These are phyloP conservation scores for Pygoscelis adeliae DNA, from an alignment of 2,113 vertebrate species.

Conservation along the genomic window DNA sequence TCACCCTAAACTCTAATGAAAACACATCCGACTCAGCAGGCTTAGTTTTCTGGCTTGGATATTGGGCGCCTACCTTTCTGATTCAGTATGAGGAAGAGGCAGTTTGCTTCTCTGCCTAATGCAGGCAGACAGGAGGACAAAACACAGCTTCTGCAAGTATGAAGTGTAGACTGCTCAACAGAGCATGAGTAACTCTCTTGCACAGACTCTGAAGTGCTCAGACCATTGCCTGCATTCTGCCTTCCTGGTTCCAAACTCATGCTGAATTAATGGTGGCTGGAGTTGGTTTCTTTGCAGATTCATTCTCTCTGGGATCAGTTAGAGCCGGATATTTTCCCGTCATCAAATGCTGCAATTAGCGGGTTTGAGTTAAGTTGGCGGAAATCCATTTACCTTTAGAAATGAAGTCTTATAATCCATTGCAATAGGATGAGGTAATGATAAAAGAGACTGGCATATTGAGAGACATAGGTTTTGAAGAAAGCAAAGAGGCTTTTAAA, in stretches of 20 bases:
- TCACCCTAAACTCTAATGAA: constrained; percentile 63
- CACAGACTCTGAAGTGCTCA: neutral
- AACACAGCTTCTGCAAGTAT: constrained; percentile 40
- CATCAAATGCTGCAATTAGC: neutral
- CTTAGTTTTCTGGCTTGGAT: constrained; percentile 43
- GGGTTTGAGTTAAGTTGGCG: neutral
- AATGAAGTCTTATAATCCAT: neutral
- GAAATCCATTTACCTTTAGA: neutral
- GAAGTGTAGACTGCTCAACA: constrained; percentile 2
- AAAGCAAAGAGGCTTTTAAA: neutral
- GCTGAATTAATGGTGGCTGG: neutral
- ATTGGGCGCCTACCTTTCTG: constrained; percentile 10
- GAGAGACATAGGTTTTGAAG: neutral
- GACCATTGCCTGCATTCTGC: neutral
- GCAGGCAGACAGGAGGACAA: constrained; percentile 57
- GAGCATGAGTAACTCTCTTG: neutral
- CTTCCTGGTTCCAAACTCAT: neutral
- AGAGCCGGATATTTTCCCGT: neutral
- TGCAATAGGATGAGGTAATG: neutral
- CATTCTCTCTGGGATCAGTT: neutral
- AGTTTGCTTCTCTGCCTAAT: constrained; percentile 56
- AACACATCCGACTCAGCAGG: constrained; percentile 56
- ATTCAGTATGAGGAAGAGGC: constrained; percentile 16
- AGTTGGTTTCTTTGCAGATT: neutral
- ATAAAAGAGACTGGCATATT: neutral